Conservation (phyloP, 64 coral and sea anemone genomes). For the Stylophora pistillata region DNA sequence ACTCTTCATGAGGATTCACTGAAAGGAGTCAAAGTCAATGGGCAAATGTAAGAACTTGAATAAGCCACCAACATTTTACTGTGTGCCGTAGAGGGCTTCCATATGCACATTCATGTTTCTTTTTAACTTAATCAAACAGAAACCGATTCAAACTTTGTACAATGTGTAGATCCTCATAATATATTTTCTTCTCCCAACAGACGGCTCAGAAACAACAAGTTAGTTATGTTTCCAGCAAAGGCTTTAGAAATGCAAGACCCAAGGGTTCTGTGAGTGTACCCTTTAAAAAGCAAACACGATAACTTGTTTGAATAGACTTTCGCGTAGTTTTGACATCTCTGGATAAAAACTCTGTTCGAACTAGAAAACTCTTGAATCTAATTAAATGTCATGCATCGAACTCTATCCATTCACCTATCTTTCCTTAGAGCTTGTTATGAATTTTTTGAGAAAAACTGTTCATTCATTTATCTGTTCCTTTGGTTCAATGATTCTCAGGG, state of each 20-base stretch:
- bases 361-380: too few species aligned
- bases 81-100: too few species aligned
- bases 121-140: neutral
- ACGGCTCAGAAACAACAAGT: constrained; percentile 35
- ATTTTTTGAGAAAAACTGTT: neutral
- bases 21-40: constrained; percentile 32
- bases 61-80: too few species aligned
- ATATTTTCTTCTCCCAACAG: constrained; percentile 2
- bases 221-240: constrained; percentile 45
- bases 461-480: neutral
- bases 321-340: neutral
- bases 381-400: too few species aligned
- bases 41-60: constrained; percentile 40
- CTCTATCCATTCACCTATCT: neutral
- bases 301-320: too few species aligned
- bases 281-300: too few species aligned
- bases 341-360: too few species aligned
- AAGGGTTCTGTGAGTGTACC: constrained; percentile 29
- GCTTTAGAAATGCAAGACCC: constrained; percentile 45
- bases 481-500: constrained; percentile 20
- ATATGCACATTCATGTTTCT: too few species aligned
- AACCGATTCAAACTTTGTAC: neutral
- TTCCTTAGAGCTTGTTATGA: neutral
- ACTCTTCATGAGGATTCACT: constrained; percentile 61
- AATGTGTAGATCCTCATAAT: neutral